Conservation (phyloP, 2,888 invertebrate species). For the Volucella inflata region DNA sequence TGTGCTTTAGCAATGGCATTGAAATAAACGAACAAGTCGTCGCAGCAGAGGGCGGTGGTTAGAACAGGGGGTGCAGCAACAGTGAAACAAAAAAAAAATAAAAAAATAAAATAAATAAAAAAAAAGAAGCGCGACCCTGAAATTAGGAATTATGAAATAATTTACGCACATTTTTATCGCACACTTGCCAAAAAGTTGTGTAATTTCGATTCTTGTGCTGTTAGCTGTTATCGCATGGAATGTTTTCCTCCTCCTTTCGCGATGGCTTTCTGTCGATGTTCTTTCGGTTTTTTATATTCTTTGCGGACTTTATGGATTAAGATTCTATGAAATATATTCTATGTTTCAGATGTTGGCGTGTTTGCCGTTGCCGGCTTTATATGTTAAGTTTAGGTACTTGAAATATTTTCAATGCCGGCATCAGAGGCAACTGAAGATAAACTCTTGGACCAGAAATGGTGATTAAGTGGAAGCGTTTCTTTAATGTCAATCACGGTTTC, state of each 20-base stretch:
- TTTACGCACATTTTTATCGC: conserved; percentile 67
- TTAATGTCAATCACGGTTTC: conserved; percentile 34
- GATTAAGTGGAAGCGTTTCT: conserved; percentile 20
- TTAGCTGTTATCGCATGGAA: conserved; percentile 45
- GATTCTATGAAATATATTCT: not conserved
- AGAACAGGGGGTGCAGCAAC: conserved; percentile 3
- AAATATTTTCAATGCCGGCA: conserved; percentile 17
- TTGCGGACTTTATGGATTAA: not conserved
- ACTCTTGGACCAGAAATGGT: conserved; percentile 31
- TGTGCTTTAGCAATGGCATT: conserved; percentile 71
- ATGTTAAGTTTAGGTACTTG: conserved; percentile 1
- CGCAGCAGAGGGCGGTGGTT: not conserved
- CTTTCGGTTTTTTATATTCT: not conserved
- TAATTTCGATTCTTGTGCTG: conserved; percentile 32
- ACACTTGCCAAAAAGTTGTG: conserved; percentile 53
- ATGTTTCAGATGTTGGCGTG: not conserved
- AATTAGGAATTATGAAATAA: conserved; percentile 63
- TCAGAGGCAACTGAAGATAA: conserved; percentile 1
- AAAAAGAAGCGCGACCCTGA: conserved; percentile 54
- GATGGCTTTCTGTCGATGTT: not conserved
- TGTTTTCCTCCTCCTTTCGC: not conserved
- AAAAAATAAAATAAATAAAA: conserved; percentile 10
- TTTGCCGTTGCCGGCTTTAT: not conserved
- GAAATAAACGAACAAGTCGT: conserved; percentile 52
- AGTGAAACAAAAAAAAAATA: not conserved